Percentiles rank a stretch among this genome's conserved stretches.
These are phyloP conservation scores for Drosophila sucinea DNA, from an alignment of 1,140 invertebrate genomes.

Conservation along the genomic window DNA sequence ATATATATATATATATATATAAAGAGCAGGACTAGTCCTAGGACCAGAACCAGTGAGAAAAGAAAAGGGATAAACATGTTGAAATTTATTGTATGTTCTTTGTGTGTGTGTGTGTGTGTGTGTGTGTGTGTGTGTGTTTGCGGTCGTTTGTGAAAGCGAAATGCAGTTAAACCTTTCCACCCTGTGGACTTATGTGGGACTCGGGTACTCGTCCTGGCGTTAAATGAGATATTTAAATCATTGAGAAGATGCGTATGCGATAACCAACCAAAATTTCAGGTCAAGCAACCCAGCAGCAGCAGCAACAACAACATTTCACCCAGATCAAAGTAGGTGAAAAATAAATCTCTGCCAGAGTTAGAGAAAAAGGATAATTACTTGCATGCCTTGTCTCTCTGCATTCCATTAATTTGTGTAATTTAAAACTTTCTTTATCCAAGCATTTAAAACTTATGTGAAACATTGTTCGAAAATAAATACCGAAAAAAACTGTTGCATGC, in stretches of 20 bases:
- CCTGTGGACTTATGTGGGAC: slow-evolving; percentile 25
- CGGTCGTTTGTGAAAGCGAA: slow-evolving; percentile 37
- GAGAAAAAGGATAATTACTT: slow-evolving; percentile 64
- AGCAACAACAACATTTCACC: neutral
- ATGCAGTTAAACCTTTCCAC: slow-evolving; percentile 39
- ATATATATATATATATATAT: neutral
- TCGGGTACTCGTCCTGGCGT: slow-evolving; percentile 67
- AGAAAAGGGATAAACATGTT: slow-evolving; percentile 73
- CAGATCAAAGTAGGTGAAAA: slow-evolving; percentile 68
- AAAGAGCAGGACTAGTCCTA: neutral
- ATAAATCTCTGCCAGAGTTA: slow-evolving; percentile 32
- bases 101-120: slow-evolving; percentile 27
- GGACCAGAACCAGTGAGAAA: slow-evolving; percentile 21
- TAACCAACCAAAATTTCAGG: slow-evolving; percentile 63
- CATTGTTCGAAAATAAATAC: too few species aligned
- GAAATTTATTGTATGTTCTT: slow-evolving; percentile 72
- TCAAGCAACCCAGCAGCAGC: slow-evolving; percentile 27
- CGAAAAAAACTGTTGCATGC: slow-evolving; percentile 48
- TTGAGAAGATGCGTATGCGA: slow-evolving; percentile 69
- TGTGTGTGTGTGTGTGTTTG: slow-evolving; percentile 5
- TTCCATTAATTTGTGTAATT: slow-evolving; percentile 40
- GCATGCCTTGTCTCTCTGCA: slow-evolving; percentile 30
- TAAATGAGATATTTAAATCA: slow-evolving; percentile 80
- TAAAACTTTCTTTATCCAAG: slow-evolving; percentile 56
- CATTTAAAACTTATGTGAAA: slow-evolving; percentile 19